Evolutionary conservation across 2,797 vertebrate species (phyloP).

Genomic region (Sebastes paucispinis): DNA sequence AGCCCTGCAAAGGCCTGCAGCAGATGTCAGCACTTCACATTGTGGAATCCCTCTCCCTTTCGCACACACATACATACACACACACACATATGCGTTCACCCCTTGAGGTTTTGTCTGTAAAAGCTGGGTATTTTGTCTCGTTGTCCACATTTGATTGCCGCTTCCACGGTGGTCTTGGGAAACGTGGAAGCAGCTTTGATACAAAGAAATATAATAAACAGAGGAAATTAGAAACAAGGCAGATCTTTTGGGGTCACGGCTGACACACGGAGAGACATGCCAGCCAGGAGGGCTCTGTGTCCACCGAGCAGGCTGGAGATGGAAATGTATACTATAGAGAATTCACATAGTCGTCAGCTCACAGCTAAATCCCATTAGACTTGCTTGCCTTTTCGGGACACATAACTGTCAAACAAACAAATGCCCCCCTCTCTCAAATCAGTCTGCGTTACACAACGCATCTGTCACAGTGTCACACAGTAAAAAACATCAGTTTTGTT

Average conservation of each 20-base stretch:
- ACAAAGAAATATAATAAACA: conserved; percentile 78
- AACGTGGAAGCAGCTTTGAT: conserved; percentile 65
- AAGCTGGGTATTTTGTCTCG: conserved; percentile 79
- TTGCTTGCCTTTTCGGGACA: conserved; percentile 34
- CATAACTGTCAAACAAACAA: conserved; percentile 58
- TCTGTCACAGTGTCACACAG: conserved; percentile 23
- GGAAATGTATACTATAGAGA: conserved; percentile 67
- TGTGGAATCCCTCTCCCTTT: conserved; percentile 75
- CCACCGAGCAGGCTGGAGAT: conserved; percentile 27
- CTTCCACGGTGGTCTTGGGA: conserved; percentile 82
- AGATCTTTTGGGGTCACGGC: conserved; percentile 61
- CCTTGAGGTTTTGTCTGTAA: conserved; percentile 75
- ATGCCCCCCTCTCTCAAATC: conserved; percentile 25
- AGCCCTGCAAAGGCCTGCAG: conserved; percentile 79
- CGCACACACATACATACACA: conserved; percentile 27
- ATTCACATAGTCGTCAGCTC: conserved; percentile 39
- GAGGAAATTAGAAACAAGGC: conserved; percentile 78
- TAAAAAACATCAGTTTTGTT: conserved; percentile 23
- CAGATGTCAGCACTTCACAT: conserved; percentile 86
- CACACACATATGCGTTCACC: conserved; percentile 52
- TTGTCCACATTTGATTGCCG: conserved; percentile 70
- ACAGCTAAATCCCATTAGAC: conserved; percentile 57
- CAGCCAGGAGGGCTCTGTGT: conserved; percentile 40
- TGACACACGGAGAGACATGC: conserved; percentile 53
- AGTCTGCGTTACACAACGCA: background rate